Evolutionary conservation across 2,888 invertebrate genomes (phyloP).

Genomic region (Caenorhabditis sp.): DNA sequence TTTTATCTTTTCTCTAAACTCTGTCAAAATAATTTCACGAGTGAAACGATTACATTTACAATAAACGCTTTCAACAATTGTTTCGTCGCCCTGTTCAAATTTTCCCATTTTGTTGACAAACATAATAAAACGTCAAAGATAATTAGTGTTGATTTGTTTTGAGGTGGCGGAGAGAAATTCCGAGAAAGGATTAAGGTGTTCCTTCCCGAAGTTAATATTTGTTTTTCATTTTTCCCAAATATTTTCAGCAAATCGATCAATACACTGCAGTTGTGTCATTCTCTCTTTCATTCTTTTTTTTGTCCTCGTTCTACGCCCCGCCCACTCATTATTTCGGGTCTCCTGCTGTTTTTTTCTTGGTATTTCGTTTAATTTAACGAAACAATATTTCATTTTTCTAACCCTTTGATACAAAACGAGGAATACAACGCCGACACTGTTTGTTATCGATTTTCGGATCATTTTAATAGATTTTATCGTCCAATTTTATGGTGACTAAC

Average conservation of each 20-base stretch:
- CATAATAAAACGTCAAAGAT: background rate
- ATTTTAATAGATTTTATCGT: background rate
- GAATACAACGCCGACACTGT: no score
- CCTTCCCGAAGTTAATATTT: no score
- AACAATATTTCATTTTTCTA: no score
- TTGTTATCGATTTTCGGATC: background rate
- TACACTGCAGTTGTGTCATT: background rate
- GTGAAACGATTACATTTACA: background rate
- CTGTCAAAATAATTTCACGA: background rate
- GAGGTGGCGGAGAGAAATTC: background rate
- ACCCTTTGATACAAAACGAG: no score
- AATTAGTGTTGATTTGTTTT: background rate
- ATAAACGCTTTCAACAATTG: background rate
- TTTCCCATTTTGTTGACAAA: background rate
- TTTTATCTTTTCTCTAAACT: background rate
- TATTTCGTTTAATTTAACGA: background rate
- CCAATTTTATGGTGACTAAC: background rate
- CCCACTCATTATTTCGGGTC: constrained; percentile 1
- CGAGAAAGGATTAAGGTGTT: background rate
- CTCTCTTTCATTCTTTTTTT: background rate
- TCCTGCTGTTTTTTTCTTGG: background rate
- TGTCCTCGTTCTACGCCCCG: background rate
- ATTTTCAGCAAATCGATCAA: background rate
- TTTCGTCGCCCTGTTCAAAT: no score
- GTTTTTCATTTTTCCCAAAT: background rate